Evolutionary conservation across 2,888 invertebrate genomes (phyloP).

Genomic region (Andrena hattorfiana): DNA sequence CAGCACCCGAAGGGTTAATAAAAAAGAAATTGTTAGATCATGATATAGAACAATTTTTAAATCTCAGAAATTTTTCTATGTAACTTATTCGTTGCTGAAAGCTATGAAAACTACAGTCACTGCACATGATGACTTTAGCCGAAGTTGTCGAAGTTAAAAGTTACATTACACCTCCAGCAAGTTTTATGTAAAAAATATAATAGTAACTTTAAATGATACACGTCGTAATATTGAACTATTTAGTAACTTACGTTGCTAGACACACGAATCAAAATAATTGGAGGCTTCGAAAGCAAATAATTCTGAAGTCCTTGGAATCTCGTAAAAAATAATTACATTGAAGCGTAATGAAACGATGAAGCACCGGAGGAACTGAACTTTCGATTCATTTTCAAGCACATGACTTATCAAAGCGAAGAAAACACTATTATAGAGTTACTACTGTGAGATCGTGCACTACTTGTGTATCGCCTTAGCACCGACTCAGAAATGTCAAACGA

Average conservation of each 20-base stretch:
- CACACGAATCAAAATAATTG: not conserved
- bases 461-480: slow-evolving; percentile 66
- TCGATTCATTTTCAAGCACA: not conserved
- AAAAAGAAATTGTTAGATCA: no score
- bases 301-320: not conserved
- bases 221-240: no score
- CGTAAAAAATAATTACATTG: not conserved
- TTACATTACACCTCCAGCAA: no score
- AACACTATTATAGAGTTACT: slow-evolving; percentile 8
- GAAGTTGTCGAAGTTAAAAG: no score
- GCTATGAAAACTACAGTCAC: no score
- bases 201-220: not conserved
- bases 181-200: no score
- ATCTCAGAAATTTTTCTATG: no score
- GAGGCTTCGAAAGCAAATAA: not conserved
- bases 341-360: not conserved
- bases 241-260: not conserved
- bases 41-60: no score
- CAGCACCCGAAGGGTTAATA: no score
- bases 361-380: not conserved
- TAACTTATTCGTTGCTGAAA: no score
- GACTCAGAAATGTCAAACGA: slow-evolving; percentile 74
- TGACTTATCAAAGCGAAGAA: not conserved
- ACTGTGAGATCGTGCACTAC: slow-evolving; percentile 32
- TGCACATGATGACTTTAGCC: no score